Evolutionary conservation across 2,888 invertebrate genomes (phyloP).

Genomic region (Elaeidobius kamerunicus): DNA sequence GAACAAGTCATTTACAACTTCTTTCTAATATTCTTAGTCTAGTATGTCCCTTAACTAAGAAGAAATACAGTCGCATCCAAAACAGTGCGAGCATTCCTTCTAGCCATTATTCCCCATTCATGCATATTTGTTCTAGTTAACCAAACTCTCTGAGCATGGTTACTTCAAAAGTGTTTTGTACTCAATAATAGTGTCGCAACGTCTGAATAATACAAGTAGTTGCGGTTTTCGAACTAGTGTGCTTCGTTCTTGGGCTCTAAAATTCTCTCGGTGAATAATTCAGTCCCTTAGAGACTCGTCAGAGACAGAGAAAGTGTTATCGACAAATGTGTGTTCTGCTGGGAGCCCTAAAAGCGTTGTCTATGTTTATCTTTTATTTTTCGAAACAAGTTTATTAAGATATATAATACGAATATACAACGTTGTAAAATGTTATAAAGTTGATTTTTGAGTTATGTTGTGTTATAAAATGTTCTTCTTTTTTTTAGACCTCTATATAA

Average conservation of each 20-base stretch:
- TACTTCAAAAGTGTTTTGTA: slow-evolving; percentile 11
- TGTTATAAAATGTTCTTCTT: no score
- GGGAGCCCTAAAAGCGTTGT: background rate
- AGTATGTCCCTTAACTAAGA: background rate
- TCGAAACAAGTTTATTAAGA: background rate
- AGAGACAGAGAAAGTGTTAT: slow-evolving; percentile 18
- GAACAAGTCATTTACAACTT: no score
- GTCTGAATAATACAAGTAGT: slow-evolving; percentile 26
- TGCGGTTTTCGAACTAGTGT: slow-evolving; percentile 16
- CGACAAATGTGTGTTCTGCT: slow-evolving; percentile 1
- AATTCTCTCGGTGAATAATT: slow-evolving; percentile 25
- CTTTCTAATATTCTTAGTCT: no score
- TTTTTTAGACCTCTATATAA: no score
- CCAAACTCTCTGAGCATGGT: no score
- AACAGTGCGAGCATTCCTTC: background rate
- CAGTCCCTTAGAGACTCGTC: slow-evolving; percentile 16
- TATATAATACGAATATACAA: no score
- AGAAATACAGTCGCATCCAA: background rate
- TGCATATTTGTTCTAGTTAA: background rate
- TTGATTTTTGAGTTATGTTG: no score
- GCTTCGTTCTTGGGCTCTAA: slow-evolving; percentile 19
- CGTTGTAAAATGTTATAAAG: no score
- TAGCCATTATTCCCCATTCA: background rate
- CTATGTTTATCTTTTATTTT: background rate
- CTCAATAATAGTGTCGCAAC: slow-evolving; percentile 22